Evolutionary conservation across 1,140 invertebrate genomes (phyloP).

Genomic region (Apis florea): DNA sequence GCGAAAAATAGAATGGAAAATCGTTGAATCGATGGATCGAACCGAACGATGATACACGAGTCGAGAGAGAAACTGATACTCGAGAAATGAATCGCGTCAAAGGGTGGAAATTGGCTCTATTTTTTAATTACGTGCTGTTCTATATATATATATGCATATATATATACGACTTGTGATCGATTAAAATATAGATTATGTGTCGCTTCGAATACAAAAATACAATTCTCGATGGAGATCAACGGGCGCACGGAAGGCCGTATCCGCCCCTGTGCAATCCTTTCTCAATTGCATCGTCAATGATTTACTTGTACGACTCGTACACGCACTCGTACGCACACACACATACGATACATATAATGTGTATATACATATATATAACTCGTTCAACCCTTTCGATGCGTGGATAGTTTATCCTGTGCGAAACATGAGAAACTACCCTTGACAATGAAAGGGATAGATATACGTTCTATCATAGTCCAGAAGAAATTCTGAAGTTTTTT

Average conservation of each 20-base stretch:
- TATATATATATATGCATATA: background rate
- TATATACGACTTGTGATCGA: constrained; percentile 36
- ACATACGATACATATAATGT: constrained; percentile 14
- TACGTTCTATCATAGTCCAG: background rate
- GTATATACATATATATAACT: background rate
- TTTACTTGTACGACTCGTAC: constrained; percentile 33
- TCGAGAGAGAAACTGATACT: no score
- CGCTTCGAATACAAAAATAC: constrained; percentile 63
- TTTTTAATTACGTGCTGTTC: constrained; percentile 23
- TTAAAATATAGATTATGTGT: constrained; percentile 64
- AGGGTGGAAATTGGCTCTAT: constrained; percentile 14
- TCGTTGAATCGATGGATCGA: background rate
- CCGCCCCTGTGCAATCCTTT: constrained; percentile 17
- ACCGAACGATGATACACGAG: background rate
- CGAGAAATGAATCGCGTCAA: background rate
- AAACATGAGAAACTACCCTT: background rate
- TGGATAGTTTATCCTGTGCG: background rate
- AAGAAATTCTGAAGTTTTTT: background rate
- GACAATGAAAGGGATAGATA: background rate
- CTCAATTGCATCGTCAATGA: constrained; percentile 30
- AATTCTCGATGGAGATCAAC: constrained; percentile 54
- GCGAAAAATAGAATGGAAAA: background rate
- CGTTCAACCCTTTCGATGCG: background rate
- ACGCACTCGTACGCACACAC: constrained; percentile 2
- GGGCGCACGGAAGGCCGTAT: constrained; percentile 43